Base-by-base conservation (phyloP, 1,140 invertebrate species). In the Pseudomyrmex flavicornis region DNA sequence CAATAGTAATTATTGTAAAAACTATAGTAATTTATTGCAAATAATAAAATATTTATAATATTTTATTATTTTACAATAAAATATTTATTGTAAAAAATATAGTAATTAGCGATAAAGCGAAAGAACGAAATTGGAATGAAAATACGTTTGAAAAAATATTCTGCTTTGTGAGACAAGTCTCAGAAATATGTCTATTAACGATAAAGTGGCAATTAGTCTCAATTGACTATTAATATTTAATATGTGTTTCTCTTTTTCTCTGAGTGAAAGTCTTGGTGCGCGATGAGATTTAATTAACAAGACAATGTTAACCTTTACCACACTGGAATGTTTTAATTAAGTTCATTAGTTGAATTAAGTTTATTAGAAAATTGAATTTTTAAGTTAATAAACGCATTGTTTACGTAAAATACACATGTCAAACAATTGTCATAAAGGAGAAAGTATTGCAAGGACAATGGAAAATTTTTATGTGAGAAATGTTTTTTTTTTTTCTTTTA, bases 221-320 rank as follows among this genome's bases (percentile, higher is more conserved):
- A 26, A 69, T 77, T 69, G 70, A 1, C 68, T 77, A 68, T 69
- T 13, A 59, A 72, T 70, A 79, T 35, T 58, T 70, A 80, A 70
- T 17, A 26, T 59, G 44, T 35, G 35, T 35, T 35, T 35, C 35
- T 35, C 5, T 35, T 35, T 35, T 35, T 48, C 48, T 35, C 8
- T 46, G 17, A 56, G 54, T 59, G 66, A 72, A 72, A 80, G 54
- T 72, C 2, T 70, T n/a, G 2, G 22, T 13, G 35, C 35, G 35
- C 35, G 2, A 12, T 8, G n/a, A 48, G n/a, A 79, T n/a, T 59
- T 48, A 17, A 72, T 35, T 70, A 59, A 35, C 54, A 80, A 59
- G 59, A 12, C 17, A n/a, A 35, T 46, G n/a, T 70, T 70, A 70
- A 50, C 15, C 20, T 80, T 59, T 59, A 66, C 20, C 35, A 17